phyloP scores from a whole-genome alignment of 2,888 invertebrate genomes.

The Cryptosula pallasiana region DNA sequence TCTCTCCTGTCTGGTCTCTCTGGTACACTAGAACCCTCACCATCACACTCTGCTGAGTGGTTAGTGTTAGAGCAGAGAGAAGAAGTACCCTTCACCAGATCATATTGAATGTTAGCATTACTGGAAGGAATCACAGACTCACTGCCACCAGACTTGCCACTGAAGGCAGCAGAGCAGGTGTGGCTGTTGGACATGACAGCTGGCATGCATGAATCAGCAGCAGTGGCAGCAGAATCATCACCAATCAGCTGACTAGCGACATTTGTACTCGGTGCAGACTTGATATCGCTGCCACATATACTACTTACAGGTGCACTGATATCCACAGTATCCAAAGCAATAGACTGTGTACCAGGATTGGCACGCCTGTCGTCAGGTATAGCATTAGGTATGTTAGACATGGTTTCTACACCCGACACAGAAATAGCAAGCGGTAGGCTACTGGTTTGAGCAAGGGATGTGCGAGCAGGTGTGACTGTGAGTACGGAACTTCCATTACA shows the following conservation, averaged over 20 bases:
- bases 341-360: not conserved
- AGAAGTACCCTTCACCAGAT: not conserved
- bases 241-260: too few relatives aligned
- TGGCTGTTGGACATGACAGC: not conserved
- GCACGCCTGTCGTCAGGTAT: not conserved
- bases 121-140: too few relatives aligned
- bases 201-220: slow-evolving; percentile 17
- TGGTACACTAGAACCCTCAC: too few relatives aligned
- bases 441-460: not conserved
- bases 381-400: not conserved
- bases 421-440: not conserved
- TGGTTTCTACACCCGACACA: not conserved
- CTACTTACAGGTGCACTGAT: not conserved
- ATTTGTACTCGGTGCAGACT: too few relatives aligned
- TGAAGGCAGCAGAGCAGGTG: not conserved
- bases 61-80: not conserved
- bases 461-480: not conserved
- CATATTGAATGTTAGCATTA: too few relatives aligned
- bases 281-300: not conserved
- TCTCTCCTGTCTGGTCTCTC: too few relatives aligned
- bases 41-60: not conserved
- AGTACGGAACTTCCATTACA: not conserved
- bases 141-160: too few relatives aligned
- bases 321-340: not conserved
- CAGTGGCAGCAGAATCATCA: not conserved